phyloP scores from a whole-genome alignment of 2,888 invertebrate genomes.

The Drosophila imparisetae region DNA sequence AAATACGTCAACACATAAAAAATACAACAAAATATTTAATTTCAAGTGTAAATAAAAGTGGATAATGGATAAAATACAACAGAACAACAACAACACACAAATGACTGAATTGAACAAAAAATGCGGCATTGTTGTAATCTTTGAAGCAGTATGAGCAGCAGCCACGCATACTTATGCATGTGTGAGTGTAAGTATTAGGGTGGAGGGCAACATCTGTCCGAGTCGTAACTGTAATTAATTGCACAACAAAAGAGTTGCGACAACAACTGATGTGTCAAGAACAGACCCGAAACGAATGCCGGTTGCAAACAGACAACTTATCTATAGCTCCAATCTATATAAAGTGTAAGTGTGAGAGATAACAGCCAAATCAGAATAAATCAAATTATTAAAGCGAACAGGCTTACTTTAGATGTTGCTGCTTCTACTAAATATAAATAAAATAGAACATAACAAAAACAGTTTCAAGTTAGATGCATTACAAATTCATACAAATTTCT shows the following conservation, averaged over 20 bases:
- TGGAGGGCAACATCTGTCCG: conserved; percentile 49
- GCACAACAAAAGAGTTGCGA: conserved; percentile 32
- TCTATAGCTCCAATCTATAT: conserved; percentile 22
- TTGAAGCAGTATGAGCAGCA: conserved; percentile 19
- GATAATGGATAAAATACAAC: conserved; percentile 29
- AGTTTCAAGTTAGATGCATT: conserved; percentile 12
- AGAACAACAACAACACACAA: conserved; percentile 35
- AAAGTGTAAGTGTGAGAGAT: conserved; percentile 35
- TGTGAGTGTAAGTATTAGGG: conserved; percentile 1
- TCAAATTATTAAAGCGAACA: conserved; percentile 13
- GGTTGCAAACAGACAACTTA: conserved; percentile 10
- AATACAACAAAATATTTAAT: conserved; percentile 41
- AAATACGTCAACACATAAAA: conserved; percentile 35
- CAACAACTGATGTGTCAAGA: conserved; percentile 17
- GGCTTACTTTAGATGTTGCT: conserved; percentile 55
- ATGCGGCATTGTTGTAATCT: conserved; percentile 11
- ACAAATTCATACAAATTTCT: conserved; percentile 1
- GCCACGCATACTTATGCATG: background rate
- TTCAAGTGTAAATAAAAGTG: conserved; percentile 68
- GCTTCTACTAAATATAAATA: conserved; percentile 37
- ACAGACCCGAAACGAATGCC: conserved; percentile 1
- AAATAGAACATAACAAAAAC: conserved; percentile 16
- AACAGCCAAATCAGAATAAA: conserved; percentile 39
- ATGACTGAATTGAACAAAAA: conserved; percentile 39
- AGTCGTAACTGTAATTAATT: conserved; percentile 59